Evolutionary conservation across 2,797 vertebrate genomes (phyloP).

Genomic region (Chaetophractus vellerosus): DNA sequence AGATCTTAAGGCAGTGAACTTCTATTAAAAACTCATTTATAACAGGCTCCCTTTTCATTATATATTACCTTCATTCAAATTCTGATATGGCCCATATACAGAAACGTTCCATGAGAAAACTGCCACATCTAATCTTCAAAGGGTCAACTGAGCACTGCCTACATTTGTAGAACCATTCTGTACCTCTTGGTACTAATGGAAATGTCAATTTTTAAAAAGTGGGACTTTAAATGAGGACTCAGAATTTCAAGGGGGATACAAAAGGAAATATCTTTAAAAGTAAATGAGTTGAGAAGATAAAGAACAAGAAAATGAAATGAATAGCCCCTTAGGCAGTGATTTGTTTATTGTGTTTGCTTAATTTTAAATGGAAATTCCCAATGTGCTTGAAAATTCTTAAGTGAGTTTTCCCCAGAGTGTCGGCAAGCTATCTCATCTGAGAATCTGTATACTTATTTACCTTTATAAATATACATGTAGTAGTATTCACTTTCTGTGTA

Average conservation of each 20-base stretch:
- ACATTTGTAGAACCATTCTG: background rate
- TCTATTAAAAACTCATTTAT: background rate
- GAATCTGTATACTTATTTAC: background rate
- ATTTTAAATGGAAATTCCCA: constrained; percentile 49
- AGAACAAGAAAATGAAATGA: background rate
- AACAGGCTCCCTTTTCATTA: background rate
- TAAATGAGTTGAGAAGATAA: background rate
- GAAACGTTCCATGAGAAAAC: background rate
- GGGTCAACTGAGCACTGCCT: background rate
- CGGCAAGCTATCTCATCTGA: background rate
- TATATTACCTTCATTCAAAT: background rate
- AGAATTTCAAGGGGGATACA: background rate
- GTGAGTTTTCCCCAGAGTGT: background rate
- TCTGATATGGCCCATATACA: background rate
- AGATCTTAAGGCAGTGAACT: background rate
- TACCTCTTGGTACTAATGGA: background rate
- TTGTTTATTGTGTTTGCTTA: background rate
- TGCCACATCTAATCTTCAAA: background rate
- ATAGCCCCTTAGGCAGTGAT: background rate
- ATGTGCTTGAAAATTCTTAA: background rate
- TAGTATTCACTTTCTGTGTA: background rate
- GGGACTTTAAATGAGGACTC: background rate
- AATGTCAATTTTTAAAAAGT: background rate
- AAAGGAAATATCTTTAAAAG: constrained; percentile 29
- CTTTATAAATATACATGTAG: background rate